These are phyloP conservation scores for Sinella curviseta DNA, from an alignment of 1,140 invertebrate genomes.

Conservation along the genomic window DNA sequence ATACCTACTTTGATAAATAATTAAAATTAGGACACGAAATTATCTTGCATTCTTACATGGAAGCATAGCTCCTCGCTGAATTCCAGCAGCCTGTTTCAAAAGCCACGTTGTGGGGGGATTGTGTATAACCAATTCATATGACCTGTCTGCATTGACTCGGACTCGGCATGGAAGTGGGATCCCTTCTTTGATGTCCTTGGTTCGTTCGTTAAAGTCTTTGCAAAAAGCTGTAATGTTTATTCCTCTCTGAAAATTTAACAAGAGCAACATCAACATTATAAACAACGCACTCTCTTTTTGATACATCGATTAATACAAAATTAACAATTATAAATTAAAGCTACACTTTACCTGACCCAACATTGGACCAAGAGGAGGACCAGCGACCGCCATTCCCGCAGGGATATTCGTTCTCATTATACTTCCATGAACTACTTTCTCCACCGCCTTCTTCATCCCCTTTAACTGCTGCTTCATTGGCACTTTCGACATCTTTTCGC, in stretches of 20 bases:
- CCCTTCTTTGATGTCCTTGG: conserved; percentile 87
- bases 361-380: conserved; percentile 86
- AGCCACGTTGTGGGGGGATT: conserved; percentile 84
- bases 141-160: conserved; percentile 80
- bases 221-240: conserved; percentile 95
- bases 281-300: background rate
- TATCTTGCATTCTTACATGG: conserved; percentile 60
- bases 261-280: background rate
- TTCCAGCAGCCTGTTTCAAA: conserved; percentile 92
- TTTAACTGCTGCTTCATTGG: conserved; percentile 40
- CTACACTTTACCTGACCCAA: conserved; percentile 73
- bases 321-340: background rate
- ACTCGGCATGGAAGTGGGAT: conserved; percentile 83
- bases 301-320: background rate
- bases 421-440: conserved; percentile 72
- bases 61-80: conserved; percentile 77
- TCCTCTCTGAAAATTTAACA: conserved; percentile 69
- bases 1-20: conserved; percentile 4
- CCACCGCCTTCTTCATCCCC: conserved; percentile 45
- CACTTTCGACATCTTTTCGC: conserved; percentile 39
- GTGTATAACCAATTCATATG: conserved; percentile 78
- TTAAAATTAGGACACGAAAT: background rate
- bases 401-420: conserved; percentile 77
- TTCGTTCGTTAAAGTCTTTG: conserved; percentile 97
- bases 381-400: conserved; percentile 79